Evolutionary conservation across 2,797 vertebrate species (phyloP), one percentile per base, ranked within the genome.

Genomic region (Labroides dimidiatus): DNA sequence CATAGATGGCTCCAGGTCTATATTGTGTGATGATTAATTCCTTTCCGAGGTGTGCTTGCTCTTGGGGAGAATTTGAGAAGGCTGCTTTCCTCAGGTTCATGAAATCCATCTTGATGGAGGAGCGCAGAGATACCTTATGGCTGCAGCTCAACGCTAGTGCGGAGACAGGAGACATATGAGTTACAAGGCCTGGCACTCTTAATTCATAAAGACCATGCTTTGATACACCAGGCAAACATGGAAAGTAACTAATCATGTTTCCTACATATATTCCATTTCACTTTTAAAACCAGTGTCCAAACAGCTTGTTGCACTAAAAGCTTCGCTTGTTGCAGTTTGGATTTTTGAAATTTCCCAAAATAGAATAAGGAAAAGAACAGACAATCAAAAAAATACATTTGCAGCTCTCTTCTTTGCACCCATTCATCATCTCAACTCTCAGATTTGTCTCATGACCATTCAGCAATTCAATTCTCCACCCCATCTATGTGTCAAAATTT

Each of bases 21-120:
- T 69, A 77, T 84, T 65, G 74, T 55, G 56, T 70, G 77, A 85
- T 76, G 84, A 87, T 78, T 77, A 33, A 85, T 82, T 74, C 69
- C 65, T 47, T 60, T 81, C 67, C 78, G n/a, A 80, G 79, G 80
- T 85, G 81, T 52, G 15, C 68, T 68, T 63, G 45, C 52, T 81
- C 69, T 30, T 20, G 58, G 60, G 12, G 41, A 74, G 71, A 89
- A 91, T 56, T 80, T 81, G 86, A 91, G 91, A 91, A 66, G 85
- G 77, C 57, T 1, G 75, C 67, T 77, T 82, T 80, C 74, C 84
- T 85, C 67, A 37, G 62, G 74, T 88, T 78, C 84, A 76, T 90
- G 89, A 91, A 91, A 89, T 89, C 80, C 79, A 91, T 89, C 89
- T 84, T 53, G 76, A 76, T 45, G 54, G 49, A 80, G 53, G 61